phyloP scores from a whole-genome alignment of 1,140 invertebrate genomes.

The Drosophila sucinea region DNA sequence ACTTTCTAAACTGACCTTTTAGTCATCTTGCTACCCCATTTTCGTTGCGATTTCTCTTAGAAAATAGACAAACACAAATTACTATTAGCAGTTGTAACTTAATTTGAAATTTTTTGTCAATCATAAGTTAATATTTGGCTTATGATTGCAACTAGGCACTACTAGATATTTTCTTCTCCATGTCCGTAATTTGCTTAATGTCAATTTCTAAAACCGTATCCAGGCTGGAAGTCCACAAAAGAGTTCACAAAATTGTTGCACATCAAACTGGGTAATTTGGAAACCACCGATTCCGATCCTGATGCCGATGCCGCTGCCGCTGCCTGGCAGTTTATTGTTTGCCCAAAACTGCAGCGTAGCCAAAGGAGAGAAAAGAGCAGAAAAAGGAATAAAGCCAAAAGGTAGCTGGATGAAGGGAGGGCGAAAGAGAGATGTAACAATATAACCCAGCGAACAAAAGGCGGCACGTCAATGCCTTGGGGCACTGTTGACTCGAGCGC shows the following conservation, averaged over 20 bases:
- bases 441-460: constrained; percentile 58
- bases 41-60: too few relatives aligned
- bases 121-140: too few relatives aligned
- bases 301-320: too few relatives aligned
- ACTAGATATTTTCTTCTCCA: not conserved
- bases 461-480: constrained; percentile 59
- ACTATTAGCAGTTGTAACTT: too few relatives aligned
- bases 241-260: constrained; percentile 28
- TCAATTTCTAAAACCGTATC: constrained; percentile 1
- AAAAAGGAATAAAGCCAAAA: not conserved
- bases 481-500: constrained; percentile 66
- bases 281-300: not conserved
- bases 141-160: not conserved
- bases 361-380: constrained; percentile 6
- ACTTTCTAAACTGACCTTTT: too few relatives aligned
- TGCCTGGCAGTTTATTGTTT: constrained; percentile 1
- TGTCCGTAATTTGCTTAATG: constrained; percentile 3
- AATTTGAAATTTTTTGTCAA: too few relatives aligned
- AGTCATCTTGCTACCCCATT: too few relatives aligned
- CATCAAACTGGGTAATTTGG: constrained; percentile 13
- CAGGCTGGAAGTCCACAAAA: not conserved
- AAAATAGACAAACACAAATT: too few relatives aligned
- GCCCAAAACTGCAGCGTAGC: constrained; percentile 8
- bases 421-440: constrained; percentile 33
- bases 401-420: not conserved